phyloP scores from a whole-genome alignment of 64 coral and sea anemone genomes.

The Astreopora myriophthalma region DNA sequence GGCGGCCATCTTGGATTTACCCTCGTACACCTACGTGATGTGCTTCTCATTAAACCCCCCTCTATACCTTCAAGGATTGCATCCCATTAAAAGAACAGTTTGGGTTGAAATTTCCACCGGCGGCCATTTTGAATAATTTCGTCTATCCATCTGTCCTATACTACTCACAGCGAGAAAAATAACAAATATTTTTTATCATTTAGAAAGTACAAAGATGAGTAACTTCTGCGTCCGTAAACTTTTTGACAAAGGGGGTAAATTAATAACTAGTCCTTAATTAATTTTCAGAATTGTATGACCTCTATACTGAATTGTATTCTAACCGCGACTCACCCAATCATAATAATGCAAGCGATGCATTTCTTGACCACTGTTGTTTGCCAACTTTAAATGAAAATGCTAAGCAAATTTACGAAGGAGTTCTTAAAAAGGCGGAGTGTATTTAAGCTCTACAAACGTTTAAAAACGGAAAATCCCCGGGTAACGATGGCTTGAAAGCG shows the following conservation, averaged over 20 bases:
- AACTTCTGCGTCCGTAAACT: not conserved
- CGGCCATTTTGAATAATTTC: too few species aligned
- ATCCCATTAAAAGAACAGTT: too few species aligned
- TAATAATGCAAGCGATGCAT: not conserved
- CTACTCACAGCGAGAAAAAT: slow-evolving; percentile 20
- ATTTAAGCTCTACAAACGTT: slow-evolving; percentile 23
- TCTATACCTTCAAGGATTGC: too few species aligned
- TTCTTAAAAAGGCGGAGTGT: slow-evolving; percentile 3
- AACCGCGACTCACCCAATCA: not conserved
- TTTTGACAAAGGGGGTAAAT: slow-evolving; percentile 21
- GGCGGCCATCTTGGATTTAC: too few species aligned
- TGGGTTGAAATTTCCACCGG: too few species aligned
- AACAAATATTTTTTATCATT: slow-evolving; percentile 16
- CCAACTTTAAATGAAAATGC: slow-evolving; percentile 21
- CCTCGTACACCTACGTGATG: too few species aligned
- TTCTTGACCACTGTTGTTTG: slow-evolving; percentile 20
- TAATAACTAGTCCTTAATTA: not conserved
- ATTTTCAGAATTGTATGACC: not conserved
- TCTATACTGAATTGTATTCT: not conserved
- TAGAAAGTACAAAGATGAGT: not conserved
- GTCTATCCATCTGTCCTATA: too few species aligned
- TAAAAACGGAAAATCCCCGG: not conserved
- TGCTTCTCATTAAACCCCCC: too few species aligned
- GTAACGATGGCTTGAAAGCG: slow-evolving; percentile 12
- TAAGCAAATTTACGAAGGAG: not conserved